phyloP scores from a whole-genome alignment of 2,797 vertebrate species.

The Acanthurus lineatus region DNA sequence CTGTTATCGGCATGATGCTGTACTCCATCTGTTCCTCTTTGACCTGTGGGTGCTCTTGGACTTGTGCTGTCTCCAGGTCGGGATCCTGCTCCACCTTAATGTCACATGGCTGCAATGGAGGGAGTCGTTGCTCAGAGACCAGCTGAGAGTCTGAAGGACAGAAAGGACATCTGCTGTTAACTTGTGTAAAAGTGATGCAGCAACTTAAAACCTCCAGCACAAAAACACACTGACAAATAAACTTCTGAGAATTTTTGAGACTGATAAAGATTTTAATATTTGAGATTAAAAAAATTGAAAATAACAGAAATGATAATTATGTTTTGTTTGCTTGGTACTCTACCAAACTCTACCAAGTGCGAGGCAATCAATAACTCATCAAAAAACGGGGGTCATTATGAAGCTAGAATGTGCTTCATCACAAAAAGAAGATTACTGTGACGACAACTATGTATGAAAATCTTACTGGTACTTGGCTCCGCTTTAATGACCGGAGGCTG shows the following conservation, averaged over 20 bases:
- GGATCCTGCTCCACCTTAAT: constrained; percentile 4
- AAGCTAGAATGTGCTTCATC: too few species aligned
- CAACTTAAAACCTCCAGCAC: too few species aligned
- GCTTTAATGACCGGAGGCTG: not conserved
- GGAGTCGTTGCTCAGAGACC: not conserved
- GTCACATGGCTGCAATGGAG: constrained; percentile 5
- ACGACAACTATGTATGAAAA: not conserved
- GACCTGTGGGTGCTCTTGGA: constrained; percentile 1
- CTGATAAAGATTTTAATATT: too few species aligned
- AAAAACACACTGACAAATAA: too few species aligned
- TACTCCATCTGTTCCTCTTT: constrained; percentile 57
- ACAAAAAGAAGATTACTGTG: not conserved
- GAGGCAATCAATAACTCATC: too few species aligned
- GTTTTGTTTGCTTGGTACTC: too few species aligned
- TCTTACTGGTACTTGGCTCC: not conserved
- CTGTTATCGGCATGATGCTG: constrained; percentile 12
- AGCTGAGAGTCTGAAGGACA: constrained; percentile 3
- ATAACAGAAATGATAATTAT: too few species aligned
- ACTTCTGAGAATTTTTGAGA: too few species aligned
- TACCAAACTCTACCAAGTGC: too few species aligned
- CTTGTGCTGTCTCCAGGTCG: not conserved
- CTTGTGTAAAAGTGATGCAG: too few species aligned
- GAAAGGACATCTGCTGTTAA: not conserved
- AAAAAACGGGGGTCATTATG: too few species aligned
- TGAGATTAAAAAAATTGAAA: too few species aligned